A percentile compares a stretch with the other conserved stretches of the same genome.
phyloP scores from a whole-genome alignment of 2,888 invertebrate species.

The Sesia bembeciformis region DNA sequence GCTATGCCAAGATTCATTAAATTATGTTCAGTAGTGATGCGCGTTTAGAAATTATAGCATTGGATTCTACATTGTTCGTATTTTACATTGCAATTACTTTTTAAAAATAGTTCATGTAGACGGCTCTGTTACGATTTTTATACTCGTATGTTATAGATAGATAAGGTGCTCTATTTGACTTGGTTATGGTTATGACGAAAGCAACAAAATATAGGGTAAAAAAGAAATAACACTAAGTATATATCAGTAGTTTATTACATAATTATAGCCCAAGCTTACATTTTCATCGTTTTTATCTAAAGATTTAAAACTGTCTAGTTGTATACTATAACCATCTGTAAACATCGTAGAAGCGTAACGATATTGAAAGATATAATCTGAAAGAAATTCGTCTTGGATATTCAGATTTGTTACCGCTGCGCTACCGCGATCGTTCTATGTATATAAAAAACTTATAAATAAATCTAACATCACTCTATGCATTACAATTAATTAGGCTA shows the following conservation, averaged over 20 bases:
- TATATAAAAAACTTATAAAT: slow-evolving; percentile 54
- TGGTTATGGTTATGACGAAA: not conserved
- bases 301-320: slow-evolving; percentile 61
- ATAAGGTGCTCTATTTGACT: no score
- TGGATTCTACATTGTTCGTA: no score
- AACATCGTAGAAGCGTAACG: slow-evolving; percentile 28
- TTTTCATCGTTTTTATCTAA: slow-evolving; percentile 56
- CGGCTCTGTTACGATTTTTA: no score
- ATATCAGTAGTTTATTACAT: slow-evolving; percentile 73
- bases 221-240: slow-evolving; percentile 28
- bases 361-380: not conserved
- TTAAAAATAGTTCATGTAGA: no score
- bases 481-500: slow-evolving; percentile 64
- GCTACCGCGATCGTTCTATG: slow-evolving; percentile 35
- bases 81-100: no score
- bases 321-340: slow-evolving; percentile 40
- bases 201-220: not conserved
- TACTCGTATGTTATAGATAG: no score
- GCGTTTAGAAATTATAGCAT: no score
- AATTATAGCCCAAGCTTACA: slow-evolving; percentile 74
- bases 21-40: no score
- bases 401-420: slow-evolving; percentile 3
- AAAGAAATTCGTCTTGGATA: not conserved
- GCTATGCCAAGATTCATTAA: no score
- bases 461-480: slow-evolving; percentile 67